Evolutionary conservation across 2,113 vertebrate species (phyloP), one percentile per base, ranked within the genome.

Genomic region (Cinclus mexicanus): DNA sequence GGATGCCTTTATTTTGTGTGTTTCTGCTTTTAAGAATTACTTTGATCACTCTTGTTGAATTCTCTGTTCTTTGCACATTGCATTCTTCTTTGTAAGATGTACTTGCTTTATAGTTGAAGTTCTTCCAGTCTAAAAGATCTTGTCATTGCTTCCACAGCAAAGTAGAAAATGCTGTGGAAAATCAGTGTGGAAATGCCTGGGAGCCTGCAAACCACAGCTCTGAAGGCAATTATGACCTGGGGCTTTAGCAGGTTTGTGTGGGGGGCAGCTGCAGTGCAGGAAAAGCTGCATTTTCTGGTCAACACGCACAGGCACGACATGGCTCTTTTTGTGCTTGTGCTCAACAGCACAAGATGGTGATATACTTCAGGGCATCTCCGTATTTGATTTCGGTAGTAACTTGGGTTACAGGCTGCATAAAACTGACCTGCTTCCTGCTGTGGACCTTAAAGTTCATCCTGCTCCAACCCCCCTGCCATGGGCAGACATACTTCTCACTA

Each of bases 291-390:
- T 23, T 7, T 86, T 83, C 20, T 76, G 63, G 5, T 35, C n/a
- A 49, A 2, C 37, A 9, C 39, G 22, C 12, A 9, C 2, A 46
- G 59, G 41, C 31, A 7, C 11, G 10, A 28, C 4, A 0, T 10
- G 11, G 35, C 60, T 77, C 39, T 42, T 3, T 44, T 22, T 41
- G 55, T 57, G 33, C 20, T 3, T 1, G 1, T 50, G 14, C 49
- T 79, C 31, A 41, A 6, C 37, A 82, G 21, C 16, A 21, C 21
- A 3, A 33, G 20, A 10, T n/a, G n/a, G 8, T 37, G 13, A 13
- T 47, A 1, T 2, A 22, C 16, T 29, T 65, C 42, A 74, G 23
- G n/a, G 23, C 49, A 69, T 19, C 31, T 69, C 33, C 67, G 13
- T 2, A 3, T 35, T 37, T 17, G 25, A 4, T 55, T 68, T 60